Conservation (phyloP, 2,888 invertebrate genomes). For the Melanostoma mellinum region DNA sequence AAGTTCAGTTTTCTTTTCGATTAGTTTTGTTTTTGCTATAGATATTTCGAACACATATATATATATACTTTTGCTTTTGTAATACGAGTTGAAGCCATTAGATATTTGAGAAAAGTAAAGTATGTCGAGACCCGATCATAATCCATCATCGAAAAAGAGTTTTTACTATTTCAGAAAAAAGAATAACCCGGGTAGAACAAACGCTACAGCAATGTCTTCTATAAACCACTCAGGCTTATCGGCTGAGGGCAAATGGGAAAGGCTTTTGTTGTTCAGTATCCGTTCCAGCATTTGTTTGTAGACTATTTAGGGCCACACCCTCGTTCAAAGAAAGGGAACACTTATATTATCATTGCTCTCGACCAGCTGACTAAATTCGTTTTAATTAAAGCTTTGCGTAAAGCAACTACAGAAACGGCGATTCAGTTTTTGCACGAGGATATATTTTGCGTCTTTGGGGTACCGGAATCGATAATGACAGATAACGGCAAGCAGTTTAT, state of each 20-base stretch:
- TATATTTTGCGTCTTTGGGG: conserved; percentile 4
- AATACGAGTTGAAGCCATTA: too few species aligned
- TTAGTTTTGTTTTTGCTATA: too few species aligned
- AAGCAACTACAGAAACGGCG: neutral
- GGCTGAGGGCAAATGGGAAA: neutral
- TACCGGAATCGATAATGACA: conserved; percentile 2
- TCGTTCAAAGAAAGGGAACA: neutral
- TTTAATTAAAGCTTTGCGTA: conserved; percentile 16
- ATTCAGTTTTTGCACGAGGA: neutral
- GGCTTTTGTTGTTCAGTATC: neutral
- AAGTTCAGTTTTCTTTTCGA: too few species aligned
- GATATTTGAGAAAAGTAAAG: too few species aligned
- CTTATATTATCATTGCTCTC: neutral
- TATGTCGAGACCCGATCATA: too few species aligned
- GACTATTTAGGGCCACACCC: neutral
- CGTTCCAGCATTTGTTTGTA: neutral
- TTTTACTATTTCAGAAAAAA: too few species aligned
- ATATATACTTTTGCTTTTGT: too few species aligned
- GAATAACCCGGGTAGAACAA: too few species aligned
- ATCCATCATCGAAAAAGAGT: too few species aligned
- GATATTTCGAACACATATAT: too few species aligned
- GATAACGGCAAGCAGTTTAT: conserved; percentile 25
- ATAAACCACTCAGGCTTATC: too few species aligned
- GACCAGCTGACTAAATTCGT: conserved; percentile 15
- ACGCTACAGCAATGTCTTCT: too few species aligned